Percentiles rank a stretch among this genome's conserved stretches.
Conservation (phyloP, 2,113 vertebrate genomes). For the Panthera tigris region DNA sequence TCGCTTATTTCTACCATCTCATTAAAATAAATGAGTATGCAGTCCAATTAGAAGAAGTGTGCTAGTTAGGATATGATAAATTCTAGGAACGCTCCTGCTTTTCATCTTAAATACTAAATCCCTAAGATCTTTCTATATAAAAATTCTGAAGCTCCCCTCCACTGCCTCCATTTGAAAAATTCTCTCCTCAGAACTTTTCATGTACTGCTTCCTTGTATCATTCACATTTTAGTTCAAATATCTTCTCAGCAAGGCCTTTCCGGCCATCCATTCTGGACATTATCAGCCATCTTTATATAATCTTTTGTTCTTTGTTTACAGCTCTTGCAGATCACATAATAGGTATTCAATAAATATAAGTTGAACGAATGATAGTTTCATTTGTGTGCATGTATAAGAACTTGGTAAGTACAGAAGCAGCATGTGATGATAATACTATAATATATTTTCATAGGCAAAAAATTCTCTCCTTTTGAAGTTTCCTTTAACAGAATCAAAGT, state of each 20-base stretch:
- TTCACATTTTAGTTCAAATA: neutral
- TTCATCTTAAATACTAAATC: neutral
- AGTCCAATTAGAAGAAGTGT: neutral
- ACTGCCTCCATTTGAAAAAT: neutral
- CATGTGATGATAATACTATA: neutral
- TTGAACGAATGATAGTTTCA: neutral
- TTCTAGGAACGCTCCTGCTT: neutral
- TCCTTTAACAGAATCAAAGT: slow-evolving; percentile 6
- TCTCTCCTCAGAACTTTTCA: neutral
- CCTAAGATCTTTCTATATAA: neutral
- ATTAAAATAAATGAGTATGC: neutral
- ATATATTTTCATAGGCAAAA: neutral
- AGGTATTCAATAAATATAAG: neutral
- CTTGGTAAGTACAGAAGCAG: neutral
- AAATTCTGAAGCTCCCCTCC: neutral
- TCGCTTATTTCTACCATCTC: neutral
- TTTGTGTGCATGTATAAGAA: neutral
- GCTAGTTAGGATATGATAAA: neutral
- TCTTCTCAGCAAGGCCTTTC: neutral
- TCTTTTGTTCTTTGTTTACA: neutral
- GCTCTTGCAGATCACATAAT: neutral
- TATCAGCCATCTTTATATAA: neutral
- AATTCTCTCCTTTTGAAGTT: neutral
- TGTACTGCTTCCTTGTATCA: neutral
- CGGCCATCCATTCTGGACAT: neutral